A percentile compares a stretch with the other conserved stretches of the same genome.
Conservation (phyloP, 2,113 vertebrate genomes). For the Empidonax alnorum region DNA sequence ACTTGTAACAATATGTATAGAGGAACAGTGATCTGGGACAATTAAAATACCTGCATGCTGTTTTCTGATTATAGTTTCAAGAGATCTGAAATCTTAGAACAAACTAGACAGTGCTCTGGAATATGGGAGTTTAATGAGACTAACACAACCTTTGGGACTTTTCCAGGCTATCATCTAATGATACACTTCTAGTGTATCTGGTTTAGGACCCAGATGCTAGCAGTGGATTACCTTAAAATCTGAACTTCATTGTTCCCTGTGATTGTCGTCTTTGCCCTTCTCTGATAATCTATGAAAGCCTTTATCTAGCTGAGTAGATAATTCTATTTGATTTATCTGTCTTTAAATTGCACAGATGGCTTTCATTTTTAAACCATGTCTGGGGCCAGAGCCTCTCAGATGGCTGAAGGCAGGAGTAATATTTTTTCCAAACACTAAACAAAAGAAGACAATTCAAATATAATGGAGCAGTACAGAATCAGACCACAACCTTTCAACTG, state of each 20-base stretch:
- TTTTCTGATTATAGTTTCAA: not conserved
- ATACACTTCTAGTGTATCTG: not conserved
- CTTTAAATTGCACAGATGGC: not conserved
- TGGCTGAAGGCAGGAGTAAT: not conserved
- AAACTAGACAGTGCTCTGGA: not conserved
- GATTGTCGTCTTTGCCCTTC: not conserved
- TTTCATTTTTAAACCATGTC: not conserved
- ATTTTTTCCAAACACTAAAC: not conserved
- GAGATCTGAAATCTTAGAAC: not conserved
- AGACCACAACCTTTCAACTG: not conserved
- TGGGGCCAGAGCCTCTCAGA: not conserved
- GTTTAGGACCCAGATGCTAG: not conserved
- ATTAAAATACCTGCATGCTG: not conserved
- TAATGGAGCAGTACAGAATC: not conserved
- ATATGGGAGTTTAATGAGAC: not conserved
- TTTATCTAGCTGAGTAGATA: not conserved
- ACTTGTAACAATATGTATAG: not conserved
- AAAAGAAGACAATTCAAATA: not conserved
- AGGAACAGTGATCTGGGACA: not conserved
- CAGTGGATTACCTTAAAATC: not conserved
- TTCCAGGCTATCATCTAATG: not conserved
- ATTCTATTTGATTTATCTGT: not conserved
- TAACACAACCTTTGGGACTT: not conserved
- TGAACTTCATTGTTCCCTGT: not conserved
- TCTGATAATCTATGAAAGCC: not conserved